Conservation (phyloP, 2,797 vertebrate species). For the Takifugu ocellatus region DNA sequence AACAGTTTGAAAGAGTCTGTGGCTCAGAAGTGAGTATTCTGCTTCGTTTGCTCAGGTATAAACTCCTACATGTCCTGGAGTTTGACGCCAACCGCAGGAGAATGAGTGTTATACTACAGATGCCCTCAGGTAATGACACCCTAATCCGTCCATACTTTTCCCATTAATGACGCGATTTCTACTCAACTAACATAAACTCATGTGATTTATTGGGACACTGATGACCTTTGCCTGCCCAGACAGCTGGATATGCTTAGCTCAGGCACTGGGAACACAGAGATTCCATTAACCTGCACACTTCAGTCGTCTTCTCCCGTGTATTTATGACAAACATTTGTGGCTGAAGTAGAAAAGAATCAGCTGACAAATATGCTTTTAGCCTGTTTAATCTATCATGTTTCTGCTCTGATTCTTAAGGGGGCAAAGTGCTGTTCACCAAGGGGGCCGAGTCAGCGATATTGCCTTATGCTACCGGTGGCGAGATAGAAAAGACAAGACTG, state of each 20-base stretch:
- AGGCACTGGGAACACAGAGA: no score
- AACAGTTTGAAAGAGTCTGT: neutral
- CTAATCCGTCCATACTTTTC: neutral
- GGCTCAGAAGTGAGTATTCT: neutral
- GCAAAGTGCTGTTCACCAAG: constrained; percentile 91
- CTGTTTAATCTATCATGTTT: neutral
- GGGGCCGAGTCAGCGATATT: constrained; percentile 95
- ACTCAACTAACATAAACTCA: no score
- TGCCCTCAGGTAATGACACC: constrained; percentile 80
- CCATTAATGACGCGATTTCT: neutral
- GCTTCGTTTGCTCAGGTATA: constrained; percentile 76
- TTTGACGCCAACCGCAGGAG: constrained; percentile 92
- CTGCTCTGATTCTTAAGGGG: constrained; percentile 71
- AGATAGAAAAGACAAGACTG: constrained; percentile 90
- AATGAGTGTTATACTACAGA: constrained; percentile 95
- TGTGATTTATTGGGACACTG: no score
- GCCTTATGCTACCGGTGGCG: constrained; percentile 82
- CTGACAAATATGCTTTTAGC: neutral
- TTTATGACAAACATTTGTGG: no score
- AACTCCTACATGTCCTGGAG: constrained; percentile 91
- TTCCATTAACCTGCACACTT: no score
- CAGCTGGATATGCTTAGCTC: no score
- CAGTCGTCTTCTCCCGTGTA: no score
- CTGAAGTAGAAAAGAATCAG: neutral
- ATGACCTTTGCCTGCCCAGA: no score